phyloP scores from a whole-genome alignment of 2,888 invertebrate species.

The Dendrolimus pini region DNA sequence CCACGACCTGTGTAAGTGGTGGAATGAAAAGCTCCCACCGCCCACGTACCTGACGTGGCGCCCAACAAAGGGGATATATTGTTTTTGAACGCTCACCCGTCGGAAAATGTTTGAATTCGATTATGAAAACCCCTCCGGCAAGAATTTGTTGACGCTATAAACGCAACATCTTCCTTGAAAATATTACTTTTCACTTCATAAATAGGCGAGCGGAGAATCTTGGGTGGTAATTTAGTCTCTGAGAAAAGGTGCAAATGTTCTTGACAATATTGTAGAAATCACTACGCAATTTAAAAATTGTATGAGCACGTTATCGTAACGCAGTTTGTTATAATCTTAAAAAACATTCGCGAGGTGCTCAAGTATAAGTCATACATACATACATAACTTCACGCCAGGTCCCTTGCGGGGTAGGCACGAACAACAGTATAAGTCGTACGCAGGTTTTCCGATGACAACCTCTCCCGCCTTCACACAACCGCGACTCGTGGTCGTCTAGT shows the following conservation, averaged over 20 bases:
- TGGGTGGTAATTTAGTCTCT: background rate
- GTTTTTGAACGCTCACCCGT: constrained; percentile 13
- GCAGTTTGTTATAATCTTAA: too few species aligned
- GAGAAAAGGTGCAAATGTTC: background rate
- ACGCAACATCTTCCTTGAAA: constrained; percentile 9
- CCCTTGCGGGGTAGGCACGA: too few species aligned
- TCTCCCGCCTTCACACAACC: too few species aligned
- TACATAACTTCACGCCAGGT: too few species aligned
- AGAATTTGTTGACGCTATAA: constrained; percentile 6
- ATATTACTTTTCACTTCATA: constrained; percentile 15
- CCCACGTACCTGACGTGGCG: background rate
- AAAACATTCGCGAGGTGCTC: too few species aligned
- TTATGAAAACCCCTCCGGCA: constrained; percentile 9
- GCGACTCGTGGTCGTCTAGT: too few species aligned
- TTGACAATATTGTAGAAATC: background rate
- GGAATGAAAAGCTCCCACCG: constrained; percentile 2
- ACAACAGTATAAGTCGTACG: too few species aligned
- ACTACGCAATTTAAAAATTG: background rate
- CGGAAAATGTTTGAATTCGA: constrained; percentile 14
- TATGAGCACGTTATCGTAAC: too few species aligned
- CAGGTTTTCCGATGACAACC: too few species aligned
- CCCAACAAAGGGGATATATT: constrained; percentile 11
- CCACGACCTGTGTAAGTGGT: background rate
- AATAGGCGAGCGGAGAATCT: background rate
- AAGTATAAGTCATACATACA: too few species aligned